Evolutionary conservation across 2,113 vertebrate species (phyloP), one percentile per base, ranked within the genome.

Genomic region (Ciconia stormi): DNA sequence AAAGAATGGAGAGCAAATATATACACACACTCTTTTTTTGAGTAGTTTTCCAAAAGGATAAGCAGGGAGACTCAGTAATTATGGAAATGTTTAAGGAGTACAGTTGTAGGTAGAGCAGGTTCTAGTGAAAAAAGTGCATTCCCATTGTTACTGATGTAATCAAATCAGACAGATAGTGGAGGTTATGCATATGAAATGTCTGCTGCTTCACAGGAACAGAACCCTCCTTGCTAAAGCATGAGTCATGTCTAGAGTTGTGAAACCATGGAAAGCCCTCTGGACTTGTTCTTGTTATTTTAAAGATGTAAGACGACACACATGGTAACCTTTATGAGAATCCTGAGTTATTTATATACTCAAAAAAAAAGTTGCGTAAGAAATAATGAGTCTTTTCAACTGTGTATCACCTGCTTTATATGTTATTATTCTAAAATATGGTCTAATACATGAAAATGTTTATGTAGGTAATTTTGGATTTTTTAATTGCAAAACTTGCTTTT

Each of bases 241-340:
- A 94, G 56, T 94, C 59, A 94, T 88, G 90, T 91, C 81, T 66
- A 66, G 49, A 90, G 46, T 26, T 87, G 62, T 83, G 86, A 96
- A 93, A 52, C 56, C 81, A 88, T 5, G 18, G 52, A 96, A 97
- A 95, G 21, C 67, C 73, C 96, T 93, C 71, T 74, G 56, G 86
- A 92, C 52, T 78, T 88, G 44, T 71, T 81, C 12, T 38, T 38
- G 20, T 55, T 92, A 58, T 79, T 85, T 92, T 87, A 66, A 82
- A 93, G 44, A 72, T 49, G 40, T 32, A 89, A 74, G 67, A 84
- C 38, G 46, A 95, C 82, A 95, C 56, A 88, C 32, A 70, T 4
- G 22, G 69, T 73, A 92, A 92, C 81, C 85, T 94, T 97, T 96
- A 77, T 2, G 9, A 96, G 52, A 93, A 94, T 85, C 29, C 29